Evolutionary conservation across 2,113 vertebrate genomes (phyloP).

Genomic region (Eubucco bourcierii): DNA sequence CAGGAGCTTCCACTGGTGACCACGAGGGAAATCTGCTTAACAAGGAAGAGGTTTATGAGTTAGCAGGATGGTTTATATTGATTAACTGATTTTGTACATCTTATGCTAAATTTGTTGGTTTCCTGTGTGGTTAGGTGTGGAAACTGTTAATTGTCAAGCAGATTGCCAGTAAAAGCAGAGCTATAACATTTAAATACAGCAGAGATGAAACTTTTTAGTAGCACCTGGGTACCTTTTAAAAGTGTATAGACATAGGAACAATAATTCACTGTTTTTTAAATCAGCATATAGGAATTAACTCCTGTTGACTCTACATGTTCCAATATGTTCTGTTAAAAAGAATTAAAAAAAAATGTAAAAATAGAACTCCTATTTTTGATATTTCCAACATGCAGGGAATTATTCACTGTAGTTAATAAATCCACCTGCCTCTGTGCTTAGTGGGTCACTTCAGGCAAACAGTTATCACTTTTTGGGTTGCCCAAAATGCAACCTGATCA

Average conservation of each 20-base stretch:
- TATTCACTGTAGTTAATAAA: background rate
- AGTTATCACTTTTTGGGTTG: constrained; percentile 2
- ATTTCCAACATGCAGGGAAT: background rate
- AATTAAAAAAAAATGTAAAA: background rate
- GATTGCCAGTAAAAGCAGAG: background rate
- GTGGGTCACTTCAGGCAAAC: background rate
- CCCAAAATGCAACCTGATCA: constrained; percentile 17
- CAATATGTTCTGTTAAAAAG: background rate
- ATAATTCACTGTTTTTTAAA: background rate
- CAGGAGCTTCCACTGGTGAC: background rate
- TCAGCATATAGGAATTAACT: constrained; percentile 11
- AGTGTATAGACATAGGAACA: background rate
- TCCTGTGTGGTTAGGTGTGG: background rate
- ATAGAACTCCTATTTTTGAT: background rate
- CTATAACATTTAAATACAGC: background rate
- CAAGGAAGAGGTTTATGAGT: constrained; percentile 31
- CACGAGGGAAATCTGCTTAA: background rate
- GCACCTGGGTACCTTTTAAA: background rate
- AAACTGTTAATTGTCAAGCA: constrained; percentile 53
- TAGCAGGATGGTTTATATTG: constrained; percentile 48
- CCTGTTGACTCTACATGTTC: background rate
- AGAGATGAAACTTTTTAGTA: constrained; percentile 2
- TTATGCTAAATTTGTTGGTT: constrained; percentile 68
- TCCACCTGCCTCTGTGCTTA: background rate
- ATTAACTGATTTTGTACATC: constrained; percentile 59